Evolutionary conservation across 2,888 invertebrate genomes (phyloP).

Genomic region (Philopedon plagiatum): DNA sequence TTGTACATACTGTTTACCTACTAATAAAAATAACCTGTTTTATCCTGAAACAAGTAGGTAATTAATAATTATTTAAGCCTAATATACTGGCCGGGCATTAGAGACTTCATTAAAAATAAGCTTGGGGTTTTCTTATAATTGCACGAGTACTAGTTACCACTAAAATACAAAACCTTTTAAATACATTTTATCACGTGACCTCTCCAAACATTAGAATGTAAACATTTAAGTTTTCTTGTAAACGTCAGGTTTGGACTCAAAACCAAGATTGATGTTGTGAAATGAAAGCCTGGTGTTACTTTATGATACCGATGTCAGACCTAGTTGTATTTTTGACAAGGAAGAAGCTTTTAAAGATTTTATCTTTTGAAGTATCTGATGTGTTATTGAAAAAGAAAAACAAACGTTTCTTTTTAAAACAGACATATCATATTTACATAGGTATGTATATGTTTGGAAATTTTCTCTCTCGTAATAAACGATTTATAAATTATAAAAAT

Average conservation of each 20-base stretch:
- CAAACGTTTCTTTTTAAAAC: background rate
- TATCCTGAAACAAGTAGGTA: no score
- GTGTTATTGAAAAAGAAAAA: conserved; percentile 12
- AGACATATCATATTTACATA: background rate
- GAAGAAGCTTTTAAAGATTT: conserved; percentile 21
- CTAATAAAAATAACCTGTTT: no score
- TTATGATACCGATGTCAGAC: conserved; percentile 6
- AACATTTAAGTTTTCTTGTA: conserved; percentile 11
- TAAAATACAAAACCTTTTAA: no score
- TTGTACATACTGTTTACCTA: no score
- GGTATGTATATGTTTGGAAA: no score
- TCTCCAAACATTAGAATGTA: background rate
- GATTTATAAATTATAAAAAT: no score
- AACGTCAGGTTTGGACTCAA: conserved; percentile 10
- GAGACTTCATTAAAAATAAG: no score
- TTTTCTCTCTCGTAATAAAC: no score
- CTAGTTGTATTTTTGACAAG: conserved; percentile 21
- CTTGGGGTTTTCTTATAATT: no score
- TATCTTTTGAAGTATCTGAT: conserved; percentile 12
- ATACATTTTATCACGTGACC: background rate
- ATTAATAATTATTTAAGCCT: no score
- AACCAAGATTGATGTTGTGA: conserved; percentile 21
- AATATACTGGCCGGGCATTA: no score
- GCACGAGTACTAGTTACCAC: no score
- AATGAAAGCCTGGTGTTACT: conserved; percentile 15